Evolutionary conservation across 2,888 invertebrate species (phyloP).

Genomic region (Cephus spinipes): DNA sequence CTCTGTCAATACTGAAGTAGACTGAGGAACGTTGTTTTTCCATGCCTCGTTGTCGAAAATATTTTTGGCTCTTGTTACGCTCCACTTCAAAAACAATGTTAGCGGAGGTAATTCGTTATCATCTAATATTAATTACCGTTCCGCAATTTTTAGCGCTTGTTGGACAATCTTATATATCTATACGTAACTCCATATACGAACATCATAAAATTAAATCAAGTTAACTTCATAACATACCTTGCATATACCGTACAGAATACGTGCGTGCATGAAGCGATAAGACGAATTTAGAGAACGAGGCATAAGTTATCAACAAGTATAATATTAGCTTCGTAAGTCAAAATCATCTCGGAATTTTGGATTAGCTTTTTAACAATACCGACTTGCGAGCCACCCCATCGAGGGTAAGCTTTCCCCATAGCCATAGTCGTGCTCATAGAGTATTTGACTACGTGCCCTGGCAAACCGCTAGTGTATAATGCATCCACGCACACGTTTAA

Average conservation of each 20-base stretch:
- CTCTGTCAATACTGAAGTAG: slow-evolving; percentile 8
- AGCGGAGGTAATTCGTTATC: too few relatives aligned
- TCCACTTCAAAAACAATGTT: too few relatives aligned
- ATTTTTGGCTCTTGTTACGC: too few relatives aligned
- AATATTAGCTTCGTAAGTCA: background rate
- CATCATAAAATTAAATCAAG: background rate
- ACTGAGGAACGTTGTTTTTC: slow-evolving; percentile 7
- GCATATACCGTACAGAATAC: background rate
- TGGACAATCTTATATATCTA: too few relatives aligned
- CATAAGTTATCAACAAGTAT: background rate
- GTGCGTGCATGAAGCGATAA: background rate
- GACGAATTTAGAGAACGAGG: slow-evolving; percentile 1
- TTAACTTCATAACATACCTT: background rate
- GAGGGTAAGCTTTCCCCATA: slow-evolving; percentile 7
- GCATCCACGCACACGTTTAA: slow-evolving; percentile 31
- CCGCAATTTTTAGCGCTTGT: too few relatives aligned
- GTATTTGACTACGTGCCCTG: slow-evolving; percentile 50
- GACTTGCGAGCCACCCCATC: background rate
- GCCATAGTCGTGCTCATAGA: slow-evolving; percentile 32
- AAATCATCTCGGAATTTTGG: background rate
- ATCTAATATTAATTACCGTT: too few relatives aligned
- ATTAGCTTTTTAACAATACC: background rate
- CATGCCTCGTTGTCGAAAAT: background rate
- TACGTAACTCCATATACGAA: background rate
- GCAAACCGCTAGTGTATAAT: slow-evolving; percentile 49